Percentiles rank a stretch among this genome's conserved stretches.
Conservation (phyloP, 2,113 vertebrate species). For the Tyto alba region DNA sequence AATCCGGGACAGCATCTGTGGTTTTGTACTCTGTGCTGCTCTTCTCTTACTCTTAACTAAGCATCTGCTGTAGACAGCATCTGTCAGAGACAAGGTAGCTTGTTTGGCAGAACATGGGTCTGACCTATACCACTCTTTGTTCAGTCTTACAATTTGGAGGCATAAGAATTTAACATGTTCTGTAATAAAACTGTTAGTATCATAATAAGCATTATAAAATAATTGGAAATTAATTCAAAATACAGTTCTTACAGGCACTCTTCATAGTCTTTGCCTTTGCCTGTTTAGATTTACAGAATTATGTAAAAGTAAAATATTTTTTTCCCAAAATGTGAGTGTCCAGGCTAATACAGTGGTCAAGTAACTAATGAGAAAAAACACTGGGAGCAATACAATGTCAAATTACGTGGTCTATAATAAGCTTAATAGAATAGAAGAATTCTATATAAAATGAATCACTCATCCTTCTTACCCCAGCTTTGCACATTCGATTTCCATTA, state of each 20-base stretch:
- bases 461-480: neutral
- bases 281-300: neutral
- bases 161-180: neutral
- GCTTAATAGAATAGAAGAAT: neutral
- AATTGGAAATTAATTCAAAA: neutral
- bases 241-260: neutral
- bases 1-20: accelerated
- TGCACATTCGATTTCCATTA: neutral
- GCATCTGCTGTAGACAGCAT: neutral
- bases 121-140: neutral
- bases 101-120: neutral
- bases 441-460: neutral
- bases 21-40: neutral
- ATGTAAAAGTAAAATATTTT: neutral
- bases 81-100: neutral
- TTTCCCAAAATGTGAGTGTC: neutral
- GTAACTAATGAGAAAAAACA: neutral
- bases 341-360: neutral
- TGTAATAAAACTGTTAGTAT: neutral
- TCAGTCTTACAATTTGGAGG: neutral
- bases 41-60: neutral
- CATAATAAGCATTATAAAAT: neutral
- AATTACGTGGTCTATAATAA: neutral
- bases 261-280: neutral
- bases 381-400: neutral